Conservation (phyloP, 2,797 vertebrate genomes). For the Eulemur rubriventer region DNA sequence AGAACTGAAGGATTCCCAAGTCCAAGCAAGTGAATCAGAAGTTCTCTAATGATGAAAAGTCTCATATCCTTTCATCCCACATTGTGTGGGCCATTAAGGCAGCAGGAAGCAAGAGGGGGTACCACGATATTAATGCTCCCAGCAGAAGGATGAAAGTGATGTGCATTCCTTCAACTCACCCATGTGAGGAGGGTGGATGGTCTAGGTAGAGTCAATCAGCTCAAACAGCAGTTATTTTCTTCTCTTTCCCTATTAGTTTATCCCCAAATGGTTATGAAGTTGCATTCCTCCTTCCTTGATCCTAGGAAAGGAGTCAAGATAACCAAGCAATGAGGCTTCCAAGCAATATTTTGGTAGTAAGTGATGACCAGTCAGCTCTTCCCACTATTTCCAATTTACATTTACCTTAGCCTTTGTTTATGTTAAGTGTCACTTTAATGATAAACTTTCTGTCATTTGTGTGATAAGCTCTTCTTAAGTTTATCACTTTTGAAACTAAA, state of each 20-base stretch:
- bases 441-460: background rate
- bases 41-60: background rate
- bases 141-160: background rate
- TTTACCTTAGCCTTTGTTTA: background rate
- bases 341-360: background rate
- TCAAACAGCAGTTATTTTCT: background rate
- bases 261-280: background rate
- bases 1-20: background rate
- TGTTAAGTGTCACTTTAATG: background rate
- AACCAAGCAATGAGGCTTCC: background rate
- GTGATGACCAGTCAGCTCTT: background rate
- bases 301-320: background rate
- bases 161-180: background rate
- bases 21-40: background rate
- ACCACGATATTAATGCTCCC: background rate
- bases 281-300: background rate
- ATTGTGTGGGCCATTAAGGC: background rate
- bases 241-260: background rate
- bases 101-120: background rate
- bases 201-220: background rate
- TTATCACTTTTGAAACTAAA: background rate
- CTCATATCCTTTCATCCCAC: background rate
- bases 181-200: background rate
- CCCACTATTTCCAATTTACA: background rate
- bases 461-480: background rate